These are phyloP conservation scores for Mamestra configurata DNA, from an alignment of 1,140 invertebrate genomes.

Conservation along the genomic window DNA sequence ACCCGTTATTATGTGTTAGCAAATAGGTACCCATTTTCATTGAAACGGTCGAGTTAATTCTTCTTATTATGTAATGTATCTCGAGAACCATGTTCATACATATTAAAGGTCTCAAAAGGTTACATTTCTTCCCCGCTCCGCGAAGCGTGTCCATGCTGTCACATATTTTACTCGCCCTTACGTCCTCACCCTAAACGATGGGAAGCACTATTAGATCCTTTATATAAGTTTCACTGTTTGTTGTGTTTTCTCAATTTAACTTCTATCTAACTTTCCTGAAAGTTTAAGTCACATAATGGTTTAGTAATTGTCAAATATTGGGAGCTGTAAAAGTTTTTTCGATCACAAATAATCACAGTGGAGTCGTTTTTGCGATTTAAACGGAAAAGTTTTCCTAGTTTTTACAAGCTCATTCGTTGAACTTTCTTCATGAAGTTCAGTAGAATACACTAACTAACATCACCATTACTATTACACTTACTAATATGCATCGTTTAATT, in stretches of 20 bases:
- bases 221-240: constrained; percentile 50
- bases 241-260: constrained; percentile 54
- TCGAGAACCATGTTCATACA: constrained; percentile 52
- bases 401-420: no score
- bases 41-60: constrained; percentile 13
- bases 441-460: no score
- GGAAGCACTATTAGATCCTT: constrained; percentile 53
- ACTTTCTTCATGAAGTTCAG: no score
- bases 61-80: constrained; percentile 47
- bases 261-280: constrained; percentile 43
- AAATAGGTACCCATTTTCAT: not conserved
- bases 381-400: no score
- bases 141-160: constrained; percentile 73
- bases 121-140: constrained; percentile 75
- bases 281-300: constrained; percentile 32
- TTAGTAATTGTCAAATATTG: constrained; percentile 46
- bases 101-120: constrained; percentile 66
- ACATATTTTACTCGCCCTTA: constrained; percentile 77
- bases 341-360: constrained; percentile 1
- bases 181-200: constrained; percentile 57
- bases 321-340: constrained; percentile 16
- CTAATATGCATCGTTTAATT: no score
- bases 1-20: not conserved
- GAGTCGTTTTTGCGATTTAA: no score
- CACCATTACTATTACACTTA: no score